phyloP scores from a whole-genome alignment of 2,888 invertebrate species.

The Microchrysa polita region DNA sequence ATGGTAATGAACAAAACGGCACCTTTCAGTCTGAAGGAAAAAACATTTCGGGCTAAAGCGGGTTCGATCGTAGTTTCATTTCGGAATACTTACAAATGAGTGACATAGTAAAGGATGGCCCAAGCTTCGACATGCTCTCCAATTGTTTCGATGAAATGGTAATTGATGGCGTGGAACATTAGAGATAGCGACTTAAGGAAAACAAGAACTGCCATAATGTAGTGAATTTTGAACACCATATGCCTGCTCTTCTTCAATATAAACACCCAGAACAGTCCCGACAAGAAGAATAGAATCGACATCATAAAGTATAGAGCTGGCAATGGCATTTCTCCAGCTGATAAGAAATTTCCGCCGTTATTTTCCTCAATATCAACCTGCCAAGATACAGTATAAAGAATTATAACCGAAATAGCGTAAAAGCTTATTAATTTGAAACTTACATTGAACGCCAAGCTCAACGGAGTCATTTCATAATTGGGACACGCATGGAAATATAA shows the following conservation, averaged over 20 bases:
- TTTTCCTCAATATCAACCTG: constrained; percentile 89
- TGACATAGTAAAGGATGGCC: constrained; percentile 97
- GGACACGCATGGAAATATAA: constrained; percentile 96
- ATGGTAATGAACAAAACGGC: constrained; percentile 95
- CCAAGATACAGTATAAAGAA: too few relatives aligned
- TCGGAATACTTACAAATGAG: constrained; percentile 84
- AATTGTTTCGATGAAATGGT: constrained; percentile 90
- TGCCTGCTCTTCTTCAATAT: constrained; percentile 84
- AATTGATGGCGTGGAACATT: constrained; percentile 94
- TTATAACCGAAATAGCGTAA: constrained; percentile 48
- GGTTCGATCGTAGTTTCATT: not conserved
- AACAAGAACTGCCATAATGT: constrained; percentile 93
- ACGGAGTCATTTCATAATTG: constrained; percentile 68
- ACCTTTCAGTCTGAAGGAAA: constrained; percentile 77
- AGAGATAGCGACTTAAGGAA: constrained; percentile 91
- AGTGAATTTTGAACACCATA: constrained; percentile 94
- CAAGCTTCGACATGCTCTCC: constrained; percentile 97
- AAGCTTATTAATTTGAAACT: too few relatives aligned
- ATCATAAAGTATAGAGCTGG: constrained; percentile 93
- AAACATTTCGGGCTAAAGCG: too few relatives aligned
- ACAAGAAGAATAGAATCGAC: constrained; percentile 86
- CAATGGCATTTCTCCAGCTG: constrained; percentile 96
- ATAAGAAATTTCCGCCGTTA: constrained; percentile 85
- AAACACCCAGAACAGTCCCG: constrained; percentile 93
- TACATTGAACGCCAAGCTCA: constrained; percentile 73